Evolutionary conservation across 2,888 invertebrate species (phyloP).

Genomic region (Liopterus haemorrhoidalis): DNA sequence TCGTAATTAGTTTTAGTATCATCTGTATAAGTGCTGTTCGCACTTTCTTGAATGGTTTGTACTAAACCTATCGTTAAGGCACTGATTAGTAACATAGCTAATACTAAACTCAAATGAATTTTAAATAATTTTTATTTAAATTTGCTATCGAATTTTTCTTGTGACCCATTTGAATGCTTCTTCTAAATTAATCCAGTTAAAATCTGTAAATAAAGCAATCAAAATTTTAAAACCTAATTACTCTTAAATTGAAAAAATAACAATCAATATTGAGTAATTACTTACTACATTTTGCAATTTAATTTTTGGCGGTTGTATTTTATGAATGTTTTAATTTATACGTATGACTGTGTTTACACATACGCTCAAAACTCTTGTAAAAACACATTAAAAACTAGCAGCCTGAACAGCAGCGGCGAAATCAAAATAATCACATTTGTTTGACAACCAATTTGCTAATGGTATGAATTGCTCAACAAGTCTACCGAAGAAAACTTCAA

Average conservation of each 20-base stretch:
- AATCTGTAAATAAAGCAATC: conserved; percentile 15
- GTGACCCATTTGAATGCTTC: conserved; percentile 21
- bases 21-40: conserved; percentile 5
- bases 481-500: too few species aligned
- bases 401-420: conserved; percentile 25
- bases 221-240: conserved; percentile 12
- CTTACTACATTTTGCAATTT: conserved; percentile 24
- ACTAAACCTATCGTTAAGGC: conserved; percentile 24
- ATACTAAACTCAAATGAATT: conserved; percentile 19
- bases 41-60: conserved; percentile 21
- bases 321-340: conserved; percentile 16
- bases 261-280: conserved; percentile 23
- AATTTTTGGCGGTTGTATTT: conserved; percentile 19
- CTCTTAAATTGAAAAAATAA: conserved; percentile 18
- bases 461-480: conserved; percentile 16
- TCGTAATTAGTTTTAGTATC: conserved; percentile 15
- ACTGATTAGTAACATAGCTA: conserved; percentile 25
- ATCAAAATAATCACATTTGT: conserved; percentile 25
- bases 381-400: conserved; percentile 25
- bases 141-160: conserved; percentile 17
- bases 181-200: conserved; percentile 19
- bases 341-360: conserved; percentile 21
- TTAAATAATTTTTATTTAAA: conserved; percentile 15
- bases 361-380: conserved; percentile 18
- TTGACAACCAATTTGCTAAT: conserved; percentile 24